Conservation (phyloP, 2,113 vertebrate species). For the Paradisaea rubra region DNA sequence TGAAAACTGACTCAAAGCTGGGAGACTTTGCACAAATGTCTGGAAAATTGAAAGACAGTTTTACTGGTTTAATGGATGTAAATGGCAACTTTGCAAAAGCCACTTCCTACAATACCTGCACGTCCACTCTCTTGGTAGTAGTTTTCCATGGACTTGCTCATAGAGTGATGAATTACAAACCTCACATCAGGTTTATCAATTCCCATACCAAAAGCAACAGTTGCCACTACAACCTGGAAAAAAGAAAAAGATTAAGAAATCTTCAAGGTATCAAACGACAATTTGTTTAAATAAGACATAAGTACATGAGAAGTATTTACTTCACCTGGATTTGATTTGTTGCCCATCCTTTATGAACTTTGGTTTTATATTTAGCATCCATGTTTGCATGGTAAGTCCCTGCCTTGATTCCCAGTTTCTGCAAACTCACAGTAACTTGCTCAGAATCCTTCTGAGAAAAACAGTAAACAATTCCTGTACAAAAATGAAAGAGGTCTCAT, state of each 20-base stretch:
- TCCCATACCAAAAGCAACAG: slow-evolving; percentile 98
- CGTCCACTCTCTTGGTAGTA: slow-evolving; percentile 98
- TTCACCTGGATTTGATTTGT: slow-evolving; percentile 86
- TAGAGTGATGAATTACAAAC: slow-evolving; percentile 94
- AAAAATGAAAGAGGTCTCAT: neutral
- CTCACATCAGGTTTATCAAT: slow-evolving; percentile 94
- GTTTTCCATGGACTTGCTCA: slow-evolving; percentile 98
- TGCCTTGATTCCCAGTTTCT: slow-evolving; percentile 79
- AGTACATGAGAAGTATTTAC: neutral
- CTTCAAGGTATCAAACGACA: neutral
- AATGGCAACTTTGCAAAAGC: neutral
- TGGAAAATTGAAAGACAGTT: neutral
- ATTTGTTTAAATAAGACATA: neutral
- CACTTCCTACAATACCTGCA: slow-evolving; percentile 77
- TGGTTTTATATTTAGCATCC: slow-evolving; percentile 81
- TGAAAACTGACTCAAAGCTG: neutral
- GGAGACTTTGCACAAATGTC: neutral
- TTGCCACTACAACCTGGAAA: slow-evolving; percentile 91
- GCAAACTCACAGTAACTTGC: slow-evolving; percentile 79
- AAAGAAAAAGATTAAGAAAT: neutral
- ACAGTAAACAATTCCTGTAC: slow-evolving; percentile 91
- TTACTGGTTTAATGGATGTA: neutral
- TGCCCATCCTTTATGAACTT: slow-evolving; percentile 87
- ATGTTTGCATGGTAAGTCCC: slow-evolving; percentile 90
- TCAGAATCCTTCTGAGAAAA: slow-evolving; percentile 98